Percentiles rank a stretch among this genome's conserved stretches.
phyloP scores from a whole-genome alignment of 2,888 invertebrate species.

The Drosophila buzzatii region DNA sequence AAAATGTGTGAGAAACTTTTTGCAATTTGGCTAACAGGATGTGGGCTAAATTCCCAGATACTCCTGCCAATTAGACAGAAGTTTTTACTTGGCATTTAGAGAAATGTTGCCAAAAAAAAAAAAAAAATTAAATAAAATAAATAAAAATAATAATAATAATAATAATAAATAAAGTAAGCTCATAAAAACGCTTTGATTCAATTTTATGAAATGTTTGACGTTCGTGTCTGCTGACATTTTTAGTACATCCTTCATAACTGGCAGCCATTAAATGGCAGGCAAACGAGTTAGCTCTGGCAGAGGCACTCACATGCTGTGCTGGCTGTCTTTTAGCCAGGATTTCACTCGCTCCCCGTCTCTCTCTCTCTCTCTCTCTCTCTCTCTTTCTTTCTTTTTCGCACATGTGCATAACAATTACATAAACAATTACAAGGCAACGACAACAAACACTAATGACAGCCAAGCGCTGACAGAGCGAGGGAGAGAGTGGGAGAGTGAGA shows the following conservation, averaged over 20 bases:
- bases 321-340: neutral
- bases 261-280: slow-evolving; percentile 53
- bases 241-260: slow-evolving; percentile 44
- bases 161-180: neutral
- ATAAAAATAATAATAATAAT: neutral
- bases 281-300: slow-evolving; percentile 44
- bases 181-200: slow-evolving; percentile 41
- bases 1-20: neutral
- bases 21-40: slow-evolving; percentile 21
- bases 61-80: slow-evolving; percentile 31
- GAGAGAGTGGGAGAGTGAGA: neutral
- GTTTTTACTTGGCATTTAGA: slow-evolving; percentile 7
- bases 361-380: slow-evolving; percentile 1
- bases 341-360: neutral
- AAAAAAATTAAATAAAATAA: neutral
- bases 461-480: slow-evolving; percentile 11
- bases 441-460: slow-evolving; percentile 56
- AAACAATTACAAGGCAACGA: slow-evolving; percentile 60
- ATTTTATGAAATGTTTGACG: slow-evolving; percentile 27
- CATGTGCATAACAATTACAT: slow-evolving; percentile 55
- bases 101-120: neutral
- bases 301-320: slow-evolving; percentile 1
- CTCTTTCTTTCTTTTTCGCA: slow-evolving; percentile 10
- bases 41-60: slow-evolving; percentile 17
- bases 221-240: slow-evolving; percentile 25